Evolutionary conservation across 1,140 invertebrate species (phyloP).

Genomic region (Aphelenchoides avenae): DNA sequence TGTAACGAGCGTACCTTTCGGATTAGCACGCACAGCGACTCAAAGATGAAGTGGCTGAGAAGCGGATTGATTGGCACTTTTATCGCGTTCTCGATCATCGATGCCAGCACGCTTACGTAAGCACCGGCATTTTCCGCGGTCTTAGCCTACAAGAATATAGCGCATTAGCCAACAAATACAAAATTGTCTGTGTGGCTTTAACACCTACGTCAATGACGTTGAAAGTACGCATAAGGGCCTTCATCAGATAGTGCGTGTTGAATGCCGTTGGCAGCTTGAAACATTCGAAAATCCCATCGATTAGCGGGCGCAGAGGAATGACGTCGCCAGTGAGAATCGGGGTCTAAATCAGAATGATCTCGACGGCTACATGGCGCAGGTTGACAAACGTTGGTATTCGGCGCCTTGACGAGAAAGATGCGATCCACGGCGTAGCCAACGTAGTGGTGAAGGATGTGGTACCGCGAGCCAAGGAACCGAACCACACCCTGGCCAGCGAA

Average conservation of each 20-base stretch:
- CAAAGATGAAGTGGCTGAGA: slow-evolving; percentile 64
- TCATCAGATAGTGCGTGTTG: slow-evolving; percentile 41
- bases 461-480: slow-evolving; percentile 70
- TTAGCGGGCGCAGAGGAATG: slow-evolving; percentile 22
- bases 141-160: slow-evolving; percentile 21
- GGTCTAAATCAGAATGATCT: slow-evolving; percentile 20
- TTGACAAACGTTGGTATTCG: slow-evolving; percentile 15
- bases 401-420: slow-evolving; percentile 68
- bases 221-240: slow-evolving; percentile 41
- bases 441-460: slow-evolving; percentile 85
- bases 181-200: slow-evolving; percentile 1
- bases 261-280: slow-evolving; percentile 19
- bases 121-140: slow-evolving; percentile 24
- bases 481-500: slow-evolving; percentile 64
- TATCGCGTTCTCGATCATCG: slow-evolving; percentile 29
- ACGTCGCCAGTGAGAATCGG: slow-evolving; percentile 30
- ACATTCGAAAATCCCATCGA: slow-evolving; percentile 34
- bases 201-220: slow-evolving; percentile 36
- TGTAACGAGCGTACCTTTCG: slow-evolving; percentile 27
- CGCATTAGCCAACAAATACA: background rate
- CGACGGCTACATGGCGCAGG: no score
- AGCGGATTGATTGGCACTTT: slow-evolving; percentile 63
- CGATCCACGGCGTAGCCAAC: slow-evolving; percentile 85
- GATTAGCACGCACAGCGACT: slow-evolving; percentile 61
- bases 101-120: slow-evolving; percentile 19